Evolutionary conservation across 2,113 vertebrate genomes (phyloP), one percentile per base, ranked within the genome.

Genomic region (Bagarius yarrelli): DNA sequence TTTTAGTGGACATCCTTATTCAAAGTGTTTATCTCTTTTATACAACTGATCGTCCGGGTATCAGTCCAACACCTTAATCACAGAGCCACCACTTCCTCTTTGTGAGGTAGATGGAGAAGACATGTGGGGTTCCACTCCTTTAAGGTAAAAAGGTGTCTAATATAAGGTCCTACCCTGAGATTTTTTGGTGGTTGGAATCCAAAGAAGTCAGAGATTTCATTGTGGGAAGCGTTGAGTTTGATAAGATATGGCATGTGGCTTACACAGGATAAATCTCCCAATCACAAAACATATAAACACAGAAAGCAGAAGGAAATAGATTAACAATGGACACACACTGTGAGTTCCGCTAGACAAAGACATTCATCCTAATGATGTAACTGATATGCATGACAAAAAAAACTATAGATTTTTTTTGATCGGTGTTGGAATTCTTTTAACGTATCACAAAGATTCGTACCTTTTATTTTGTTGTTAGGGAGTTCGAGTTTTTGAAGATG

Each of bases 401-500:
- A 3, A 71, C 19, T 30, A 19, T 11, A 52, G 15, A 15, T 23
- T 47, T 25, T 0, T 15, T 47, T 25, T 47, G 5, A 63, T 66
- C 2, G 36, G 52, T 69, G 71, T 71, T 72, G 44, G 44, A 11
- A n/a, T n/a, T n/a, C n/a, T n/a, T n/a, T n/a, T n/a, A n/a, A n/a
- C n/a, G n/a, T n/a, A n/a, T n/a, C n/a, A 32, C 32, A 77, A 44
- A 44, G 25, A 5, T 16, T 18, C 70, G 75, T 64, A 99, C 96
- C 96, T 92, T 90, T 92, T 73, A 99, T 96, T 90, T 94, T 95
- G 91, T 98, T 98, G 87, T 83, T 74, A 32, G 95, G 92, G 82
- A 99, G 88, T n/a, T 98, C 93, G 87, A 99, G 87, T 86, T 94
- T 98, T 87, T 96, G 93, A 0, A 99, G 92, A 89, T 97, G 92